Base-by-base conservation (phyloP, 2,888 invertebrate species). In the Microctonus aethiopoides region DNA sequence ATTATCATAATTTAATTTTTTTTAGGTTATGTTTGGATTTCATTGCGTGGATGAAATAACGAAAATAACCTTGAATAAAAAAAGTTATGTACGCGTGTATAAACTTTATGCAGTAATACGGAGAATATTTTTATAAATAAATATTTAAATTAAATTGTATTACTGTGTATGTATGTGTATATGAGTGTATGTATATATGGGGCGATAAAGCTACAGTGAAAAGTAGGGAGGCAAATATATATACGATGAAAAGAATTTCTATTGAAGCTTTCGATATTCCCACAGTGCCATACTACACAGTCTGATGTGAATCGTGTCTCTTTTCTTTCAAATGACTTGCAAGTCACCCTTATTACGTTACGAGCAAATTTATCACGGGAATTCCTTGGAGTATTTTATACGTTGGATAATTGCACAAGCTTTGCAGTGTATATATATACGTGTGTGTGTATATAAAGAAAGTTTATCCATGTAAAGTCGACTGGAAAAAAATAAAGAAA, bases 261-360 rank as follows among this genome's bases (percentile, higher is more conserved):
- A 46, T 46, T 46, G 46, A 46, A 46, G 46, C 1, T 46, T 46
- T 46, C 46, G 46, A 46, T 46, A 46, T 2, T 16, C 16, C 46
- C 16, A n/a, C n/a, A n/a, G n/a, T n/a, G n/a, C n/a, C n/a, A n/a
- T n/a, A n/a, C 20, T 13, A 7, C 20, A n/a, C 46, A 46, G 6
- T 9, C 46, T 46, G 16, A 5, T 1, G 46, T 16, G 63, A 52
- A 39, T 52, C 66, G 16, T 46, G 46, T 46, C 46, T 46, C 46
- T 69, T 68, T 66, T 73, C 26, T 46, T 70, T 78, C 83, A 81
- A 83, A 83, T 83, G 83, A 83, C 83, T 83, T 77, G 80, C 82
- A 77, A 83, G 78, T 81, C 83, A 82, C 83, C 83, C 83, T 83
- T 83, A 83, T 83, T 83, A 83, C 83, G 74, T 79, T 77, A 71